Evolutionary conservation across 2,888 invertebrate species (phyloP).

Genomic region (Diploptera punctata): DNA sequence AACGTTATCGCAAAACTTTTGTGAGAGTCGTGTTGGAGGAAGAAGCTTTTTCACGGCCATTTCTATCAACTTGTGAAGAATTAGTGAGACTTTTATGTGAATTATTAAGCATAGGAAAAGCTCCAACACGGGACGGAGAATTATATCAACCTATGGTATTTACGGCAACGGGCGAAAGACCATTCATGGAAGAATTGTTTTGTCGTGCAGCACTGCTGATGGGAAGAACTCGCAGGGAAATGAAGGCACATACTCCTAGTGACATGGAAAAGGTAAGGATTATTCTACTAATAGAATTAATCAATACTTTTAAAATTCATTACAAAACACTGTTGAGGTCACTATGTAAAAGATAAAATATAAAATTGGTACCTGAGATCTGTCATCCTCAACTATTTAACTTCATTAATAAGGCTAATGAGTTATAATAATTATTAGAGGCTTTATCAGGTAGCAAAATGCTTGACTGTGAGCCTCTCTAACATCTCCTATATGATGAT

Average conservation of each 20-base stretch:
- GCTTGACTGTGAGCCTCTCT: too few species aligned
- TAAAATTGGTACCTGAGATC: too few species aligned
- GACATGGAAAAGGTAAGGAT: slow-evolving; percentile 41
- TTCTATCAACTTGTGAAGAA: slow-evolving; percentile 32
- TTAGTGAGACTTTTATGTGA: slow-evolving; percentile 26
- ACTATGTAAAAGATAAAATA: too few species aligned
- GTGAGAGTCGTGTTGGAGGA: slow-evolving; percentile 35
- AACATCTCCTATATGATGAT: too few species aligned
- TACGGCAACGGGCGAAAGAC: slow-evolving; percentile 4
- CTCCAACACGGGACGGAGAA: neutral
- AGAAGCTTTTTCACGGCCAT: slow-evolving; percentile 20
- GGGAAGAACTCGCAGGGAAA: slow-evolving; percentile 39
- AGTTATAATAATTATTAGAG: too few species aligned
- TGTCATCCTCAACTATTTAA: too few species aligned
- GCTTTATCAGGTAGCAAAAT: too few species aligned
- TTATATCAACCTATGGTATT: slow-evolving; percentile 40
- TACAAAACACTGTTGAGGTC: too few species aligned
- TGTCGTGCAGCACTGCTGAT: slow-evolving; percentile 33
- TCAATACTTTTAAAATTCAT: too few species aligned
- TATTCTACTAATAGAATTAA: too few species aligned
- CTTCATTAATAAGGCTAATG: too few species aligned
- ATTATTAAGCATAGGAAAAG: slow-evolving; percentile 29
- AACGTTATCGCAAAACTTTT: slow-evolving; percentile 30
- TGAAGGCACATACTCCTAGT: slow-evolving; percentile 35
- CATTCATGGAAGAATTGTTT: slow-evolving; percentile 40